Percentiles rank a stretch among this genome's conserved stretches.
Evolutionary conservation across 1,140 invertebrate genomes (phyloP).

Genomic region (Camponotus pennsylvanicus): DNA sequence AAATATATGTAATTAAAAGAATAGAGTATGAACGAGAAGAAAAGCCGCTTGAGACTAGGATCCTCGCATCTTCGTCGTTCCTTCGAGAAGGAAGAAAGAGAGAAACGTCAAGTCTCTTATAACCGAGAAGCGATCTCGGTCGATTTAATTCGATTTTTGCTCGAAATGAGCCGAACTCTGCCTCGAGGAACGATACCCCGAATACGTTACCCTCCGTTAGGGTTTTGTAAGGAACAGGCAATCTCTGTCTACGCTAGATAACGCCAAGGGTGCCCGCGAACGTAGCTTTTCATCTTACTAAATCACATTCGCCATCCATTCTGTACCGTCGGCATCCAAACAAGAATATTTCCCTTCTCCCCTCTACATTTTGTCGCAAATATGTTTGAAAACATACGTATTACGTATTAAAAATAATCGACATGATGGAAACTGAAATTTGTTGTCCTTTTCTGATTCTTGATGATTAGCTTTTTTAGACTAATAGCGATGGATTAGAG

Average conservation of each 20-base stretch:
- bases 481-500: not conserved
- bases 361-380: conserved; percentile 31
- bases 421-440: conserved; percentile 13
- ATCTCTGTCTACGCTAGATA: conserved; percentile 83
- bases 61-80: not conserved
- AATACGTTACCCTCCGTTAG: conserved; percentile 73
- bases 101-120: not conserved
- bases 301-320: conserved; percentile 76
- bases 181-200: conserved; percentile 73
- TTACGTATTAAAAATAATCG: conserved; percentile 36
- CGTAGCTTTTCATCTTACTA: conserved; percentile 83
- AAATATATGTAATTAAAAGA: not conserved
- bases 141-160: conserved; percentile 65
- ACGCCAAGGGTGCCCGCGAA: conserved; percentile 66
- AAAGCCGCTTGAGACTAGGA: not conserved
- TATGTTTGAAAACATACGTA: conserved; percentile 50
- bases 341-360: conserved; percentile 53
- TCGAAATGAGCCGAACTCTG: conserved; percentile 38
- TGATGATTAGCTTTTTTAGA: not conserved
- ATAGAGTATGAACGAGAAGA: too few species aligned
- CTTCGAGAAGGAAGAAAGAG: not conserved
- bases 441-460: not conserved
- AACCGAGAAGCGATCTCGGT: too few species aligned
- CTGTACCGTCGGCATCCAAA: conserved; percentile 63
- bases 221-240: conserved; percentile 81